Evolutionary conservation across 2,113 vertebrate species (phyloP).

Genomic region (Xiphophorus couchianus): DNA sequence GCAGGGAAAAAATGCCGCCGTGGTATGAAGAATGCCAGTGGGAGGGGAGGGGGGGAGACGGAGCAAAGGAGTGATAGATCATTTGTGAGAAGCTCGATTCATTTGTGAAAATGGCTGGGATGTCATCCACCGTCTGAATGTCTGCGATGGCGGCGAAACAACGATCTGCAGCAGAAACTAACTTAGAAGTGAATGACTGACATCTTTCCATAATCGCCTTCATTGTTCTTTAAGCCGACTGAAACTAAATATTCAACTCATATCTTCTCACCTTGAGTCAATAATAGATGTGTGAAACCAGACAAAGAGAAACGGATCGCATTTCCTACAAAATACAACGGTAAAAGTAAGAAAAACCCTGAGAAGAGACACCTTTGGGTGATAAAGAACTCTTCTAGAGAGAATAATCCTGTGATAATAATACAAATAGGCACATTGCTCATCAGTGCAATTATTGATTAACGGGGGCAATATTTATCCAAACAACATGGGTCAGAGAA

Average conservation of each 20-base stretch:
- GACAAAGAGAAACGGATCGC: not conserved
- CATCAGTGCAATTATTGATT: too few relatives aligned
- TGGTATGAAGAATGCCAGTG: constrained; percentile 11
- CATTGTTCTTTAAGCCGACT: not conserved
- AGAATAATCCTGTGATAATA: too few relatives aligned
- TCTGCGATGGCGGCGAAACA: constrained; percentile 26
- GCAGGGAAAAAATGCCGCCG: constrained; percentile 12
- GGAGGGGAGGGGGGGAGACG: not conserved
- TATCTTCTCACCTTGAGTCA: not conserved
- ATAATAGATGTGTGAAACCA: not conserved
- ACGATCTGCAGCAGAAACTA: constrained; percentile 27
- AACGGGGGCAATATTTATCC: not conserved
- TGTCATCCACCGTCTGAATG: constrained; percentile 53
- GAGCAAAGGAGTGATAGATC: constrained; percentile 45
- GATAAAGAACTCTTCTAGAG: too few relatives aligned
- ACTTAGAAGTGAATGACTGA: constrained; percentile 22
- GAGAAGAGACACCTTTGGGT: too few relatives aligned
- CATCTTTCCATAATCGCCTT: constrained; percentile 14
- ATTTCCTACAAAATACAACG: not conserved
- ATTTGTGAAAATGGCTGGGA: constrained; percentile 54
- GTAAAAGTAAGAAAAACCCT: too few relatives aligned
- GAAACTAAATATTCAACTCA: not conserved
- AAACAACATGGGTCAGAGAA: not conserved
- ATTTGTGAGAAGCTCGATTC: constrained; percentile 59
- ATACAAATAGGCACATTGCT: too few relatives aligned